phyloP scores from a whole-genome alignment of 53 echinoderm and acorn worm genomes.

The Echinometra lucunter region DNA sequence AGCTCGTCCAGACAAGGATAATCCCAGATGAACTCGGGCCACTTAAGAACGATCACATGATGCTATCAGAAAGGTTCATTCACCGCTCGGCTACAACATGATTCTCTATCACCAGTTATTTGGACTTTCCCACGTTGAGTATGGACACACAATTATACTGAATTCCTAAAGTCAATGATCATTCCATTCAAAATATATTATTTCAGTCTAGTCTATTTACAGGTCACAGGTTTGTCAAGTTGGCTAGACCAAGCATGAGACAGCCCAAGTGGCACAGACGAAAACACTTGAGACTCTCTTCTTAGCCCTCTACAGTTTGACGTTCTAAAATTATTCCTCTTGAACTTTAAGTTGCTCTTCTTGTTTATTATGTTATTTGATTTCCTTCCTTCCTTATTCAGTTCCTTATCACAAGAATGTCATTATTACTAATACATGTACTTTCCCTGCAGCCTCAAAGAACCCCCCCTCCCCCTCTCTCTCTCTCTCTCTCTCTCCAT shows the following conservation, averaged over 20 bases:
- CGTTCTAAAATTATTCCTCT: neutral
- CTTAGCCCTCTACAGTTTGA: neutral
- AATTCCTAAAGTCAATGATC: neutral
- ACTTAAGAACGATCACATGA: neutral
- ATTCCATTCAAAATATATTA: neutral
- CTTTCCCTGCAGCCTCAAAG: neutral
- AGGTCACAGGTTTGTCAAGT: neutral
- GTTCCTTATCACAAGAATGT: neutral
- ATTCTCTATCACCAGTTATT: neutral
- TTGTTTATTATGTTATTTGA: neutral
- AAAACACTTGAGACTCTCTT: conserved; percentile 23
- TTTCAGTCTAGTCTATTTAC: neutral
- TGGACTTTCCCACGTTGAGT: neutral
- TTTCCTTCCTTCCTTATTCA: neutral
- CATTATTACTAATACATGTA: neutral
- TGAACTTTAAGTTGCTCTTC: neutral
- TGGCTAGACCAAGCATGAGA: neutral
- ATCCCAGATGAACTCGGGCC: neutral
- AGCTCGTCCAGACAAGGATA: neutral
- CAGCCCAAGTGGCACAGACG: neutral
- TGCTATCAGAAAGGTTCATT: neutral
- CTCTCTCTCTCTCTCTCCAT: neutral
- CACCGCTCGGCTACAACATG: neutral
- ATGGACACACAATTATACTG: neutral
- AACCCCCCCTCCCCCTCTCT: neutral